Evolutionary conservation across 2,113 vertebrate genomes (phyloP), one percentile per base, ranked within the genome.

Genomic region (Machaerirhynchus nigripectus): DNA sequence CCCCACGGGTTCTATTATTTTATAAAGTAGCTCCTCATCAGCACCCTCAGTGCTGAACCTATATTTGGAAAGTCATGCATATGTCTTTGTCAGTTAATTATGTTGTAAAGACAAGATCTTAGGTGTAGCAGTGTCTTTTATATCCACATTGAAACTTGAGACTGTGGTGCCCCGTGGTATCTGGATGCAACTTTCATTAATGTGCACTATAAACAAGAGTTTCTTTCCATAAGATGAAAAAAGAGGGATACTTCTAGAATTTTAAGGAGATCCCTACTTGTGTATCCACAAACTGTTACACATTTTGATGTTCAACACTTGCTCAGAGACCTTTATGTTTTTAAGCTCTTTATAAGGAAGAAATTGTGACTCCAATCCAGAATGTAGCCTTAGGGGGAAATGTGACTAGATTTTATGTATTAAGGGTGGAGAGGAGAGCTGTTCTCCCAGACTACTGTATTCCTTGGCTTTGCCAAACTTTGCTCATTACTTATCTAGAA

Each of bases 101-200:
- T 46, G 33, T 44, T 40, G 24, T 11, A 42, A 55, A 71, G 39
- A 46, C 20, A 69, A n/a, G 11, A 20, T 75, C 31, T 78, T 23
- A 42, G 11, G 18, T 44, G 17, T 27, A 56, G 26, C 22, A 26
- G 7, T 44, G 8, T 15, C 40, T 75, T 87, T 73, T 50, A 28
- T 81, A 33, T 31, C 31, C 11, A 28, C 1, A 0, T 4, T 46
- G 68, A 31, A 3, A 21, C 26, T 33, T 79, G 35, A 78, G 57
- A 53, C 35, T 33, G 5, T 30, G 26, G 15, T 55, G 17, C 20
- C 79, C 20, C 1, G 0, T 22, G 10, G 28, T 53, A 67, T 5
- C n/a, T 30, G n/a, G 13, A 44, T n/a, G 39, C 7, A 65, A 11
- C 28, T 85, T 90, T 33, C 33, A 52, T 70, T 59, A 79, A 42